Base-by-base conservation (phyloP, 2,113 vertebrate species). In the Clarias magur region DNA sequence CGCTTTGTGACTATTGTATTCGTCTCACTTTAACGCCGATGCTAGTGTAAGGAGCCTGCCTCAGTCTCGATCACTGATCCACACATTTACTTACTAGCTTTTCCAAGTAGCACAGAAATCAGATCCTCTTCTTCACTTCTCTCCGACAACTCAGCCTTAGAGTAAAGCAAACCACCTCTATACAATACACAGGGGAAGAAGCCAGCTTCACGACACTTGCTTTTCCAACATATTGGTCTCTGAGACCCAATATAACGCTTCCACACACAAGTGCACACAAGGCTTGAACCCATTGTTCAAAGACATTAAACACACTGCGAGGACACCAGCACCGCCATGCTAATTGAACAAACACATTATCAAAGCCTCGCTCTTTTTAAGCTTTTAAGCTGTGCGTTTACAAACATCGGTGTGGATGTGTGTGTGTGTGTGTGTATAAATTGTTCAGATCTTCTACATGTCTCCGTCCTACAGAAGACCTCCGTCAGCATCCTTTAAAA, bases 71-170 rank as follows among this genome's bases (percentile, higher is more conserved):
- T 57, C 59, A 85, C 4, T 85, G 54, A 87, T 82, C 78, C 80
- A 80, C 63, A 76, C 60, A 2, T 85, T 87, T 70, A 89, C 68
- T 60, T 78, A 62, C 62, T 38, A 38, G 75, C 48, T 19, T 7
- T 89, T 34, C 63, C 48, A 63, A 79, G 59, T n/a, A 80, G 48
- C 54, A 72, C 78, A 67, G 83, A 85, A 60, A 87, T 84, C 67
- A 42, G 57, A 82, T 75, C 30, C 76, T 80, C 38, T 42, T 80
- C 72, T 89, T 83, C 54, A 54, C 56, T 53, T 27, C 80, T 76
- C 59, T 59, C 76, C 54, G 34, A 68, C 59, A 38, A 42, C 9
- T 27, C 82, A 83, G 86, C 63, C 79, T 87, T 80, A 79, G 1
- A 27, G 72, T 48, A 48, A 78, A 63, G 57, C 57, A 65, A 15